These are phyloP conservation scores for Mimachlamys varia DNA, from an alignment of 2,888 invertebrate species.

Conservation along the genomic window DNA sequence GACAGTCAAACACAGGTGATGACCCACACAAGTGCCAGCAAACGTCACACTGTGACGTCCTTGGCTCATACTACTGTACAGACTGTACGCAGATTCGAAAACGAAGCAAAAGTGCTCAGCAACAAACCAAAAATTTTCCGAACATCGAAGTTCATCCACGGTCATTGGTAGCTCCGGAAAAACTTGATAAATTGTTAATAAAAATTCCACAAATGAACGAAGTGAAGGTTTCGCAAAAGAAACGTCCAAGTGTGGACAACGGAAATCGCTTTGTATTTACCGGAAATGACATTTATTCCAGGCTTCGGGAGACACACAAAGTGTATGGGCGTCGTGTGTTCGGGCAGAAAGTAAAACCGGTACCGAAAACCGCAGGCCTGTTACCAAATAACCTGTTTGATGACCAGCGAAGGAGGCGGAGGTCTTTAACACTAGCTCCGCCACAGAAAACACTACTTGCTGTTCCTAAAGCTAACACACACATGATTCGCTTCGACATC, in stretches of 20 bases:
- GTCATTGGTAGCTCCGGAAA: constrained; percentile 64
- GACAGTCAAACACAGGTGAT: constrained; percentile 44
- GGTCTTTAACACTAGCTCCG: not conserved
- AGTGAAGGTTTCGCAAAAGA: not conserved
- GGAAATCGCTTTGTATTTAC: not conserved
- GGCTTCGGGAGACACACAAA: constrained; percentile 6
- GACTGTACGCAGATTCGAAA: constrained; percentile 63
- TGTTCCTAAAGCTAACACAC: constrained; percentile 9
- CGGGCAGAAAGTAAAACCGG: not conserved
- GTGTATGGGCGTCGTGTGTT: not conserved
- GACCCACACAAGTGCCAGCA: constrained; percentile 43
- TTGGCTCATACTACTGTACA: constrained; percentile 64
- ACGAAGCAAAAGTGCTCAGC: constrained; percentile 49
- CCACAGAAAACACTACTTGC: not conserved
- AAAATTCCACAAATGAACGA: not conserved
- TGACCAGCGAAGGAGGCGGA: not conserved
- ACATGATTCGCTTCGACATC: not conserved
- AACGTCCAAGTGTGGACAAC: not conserved
- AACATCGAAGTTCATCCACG: constrained; percentile 62
- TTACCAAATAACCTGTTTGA: not conserved
- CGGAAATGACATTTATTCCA: constrained; percentile 4
- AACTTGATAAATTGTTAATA: constrained; percentile 58
- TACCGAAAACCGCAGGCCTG: not conserved
- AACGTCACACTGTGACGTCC: constrained; percentile 62
- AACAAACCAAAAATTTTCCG: constrained; percentile 61